phyloP scores from a whole-genome alignment of 2,888 invertebrate genomes.

The Chrysomela aeneicollis region DNA sequence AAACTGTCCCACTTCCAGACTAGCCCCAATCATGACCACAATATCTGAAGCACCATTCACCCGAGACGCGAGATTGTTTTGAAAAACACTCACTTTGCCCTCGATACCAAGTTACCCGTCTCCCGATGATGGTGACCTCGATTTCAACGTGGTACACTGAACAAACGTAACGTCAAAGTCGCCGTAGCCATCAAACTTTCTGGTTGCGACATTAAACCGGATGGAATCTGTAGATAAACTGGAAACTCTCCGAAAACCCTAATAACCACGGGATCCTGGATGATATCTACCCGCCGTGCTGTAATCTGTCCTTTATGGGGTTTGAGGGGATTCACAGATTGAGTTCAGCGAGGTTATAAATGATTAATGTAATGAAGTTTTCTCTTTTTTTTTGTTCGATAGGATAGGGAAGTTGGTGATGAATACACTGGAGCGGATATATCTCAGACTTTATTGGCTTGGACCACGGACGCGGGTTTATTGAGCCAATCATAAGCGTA shows the following conservation, averaged over 20 bases:
- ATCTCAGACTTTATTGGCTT: no score
- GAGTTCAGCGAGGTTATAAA: not conserved
- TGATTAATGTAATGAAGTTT: not conserved
- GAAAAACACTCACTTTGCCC: not conserved
- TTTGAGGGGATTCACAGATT: not conserved
- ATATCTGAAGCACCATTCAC: not conserved
- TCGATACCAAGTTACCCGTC: not conserved
- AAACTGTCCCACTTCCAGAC: no score
- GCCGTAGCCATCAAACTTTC: conserved; percentile 53
- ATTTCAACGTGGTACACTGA: conserved; percentile 11
- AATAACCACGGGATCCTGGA: not conserved
- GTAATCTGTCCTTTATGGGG: not conserved
- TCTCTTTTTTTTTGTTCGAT: no score
- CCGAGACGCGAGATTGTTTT: not conserved
- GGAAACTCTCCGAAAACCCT: conserved; percentile 4
- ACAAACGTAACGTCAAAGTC: conserved; percentile 48
- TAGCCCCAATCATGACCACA: no score
- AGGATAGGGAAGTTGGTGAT: no score
- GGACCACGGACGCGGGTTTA: no score
- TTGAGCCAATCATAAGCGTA: no score
- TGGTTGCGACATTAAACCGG: conserved; percentile 58
- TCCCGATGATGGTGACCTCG: not conserved
- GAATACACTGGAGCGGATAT: no score
- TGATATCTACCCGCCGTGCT: not conserved
- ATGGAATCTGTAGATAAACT: conserved; percentile 25